phyloP scores from a whole-genome alignment of 2,113 vertebrate genomes.

The Chiloscyllium plagiosum region DNA sequence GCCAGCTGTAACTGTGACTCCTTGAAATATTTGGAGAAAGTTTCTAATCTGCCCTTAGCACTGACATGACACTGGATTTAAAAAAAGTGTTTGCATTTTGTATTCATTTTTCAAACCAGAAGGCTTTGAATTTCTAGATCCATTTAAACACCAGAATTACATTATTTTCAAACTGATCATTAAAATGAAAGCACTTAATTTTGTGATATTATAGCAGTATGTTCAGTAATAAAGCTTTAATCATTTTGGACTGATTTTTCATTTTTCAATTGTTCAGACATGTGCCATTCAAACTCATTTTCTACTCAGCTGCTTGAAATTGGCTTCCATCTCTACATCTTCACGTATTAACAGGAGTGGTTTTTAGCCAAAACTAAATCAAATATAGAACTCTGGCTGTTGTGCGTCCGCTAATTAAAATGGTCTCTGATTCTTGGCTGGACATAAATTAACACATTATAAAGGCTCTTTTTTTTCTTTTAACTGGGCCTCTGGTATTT shows the following conservation, averaged over 20 bases:
- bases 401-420: background rate
- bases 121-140: background rate
- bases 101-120: background rate
- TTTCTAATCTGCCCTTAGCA: background rate
- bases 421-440: constrained; percentile 22
- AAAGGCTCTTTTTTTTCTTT: background rate
- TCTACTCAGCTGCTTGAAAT: constrained; percentile 26
- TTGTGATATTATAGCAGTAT: background rate
- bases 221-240: background rate
- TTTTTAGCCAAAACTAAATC: background rate
- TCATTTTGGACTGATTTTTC: background rate
- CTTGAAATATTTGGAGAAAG: background rate
- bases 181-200: background rate
- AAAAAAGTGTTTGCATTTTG: background rate
- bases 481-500: constrained; percentile 19
- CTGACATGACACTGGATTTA: background rate
- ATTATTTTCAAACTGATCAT: background rate
- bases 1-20: background rate
- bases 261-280: constrained; percentile 25
- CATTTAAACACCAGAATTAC: background rate
- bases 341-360: background rate
- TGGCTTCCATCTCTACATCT: background rate
- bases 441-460: constrained; percentile 5
- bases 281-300: background rate
- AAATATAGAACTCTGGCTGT: background rate